phyloP scores from a whole-genome alignment of 2,113 vertebrate species.

The Neogobius melanostomus region DNA sequence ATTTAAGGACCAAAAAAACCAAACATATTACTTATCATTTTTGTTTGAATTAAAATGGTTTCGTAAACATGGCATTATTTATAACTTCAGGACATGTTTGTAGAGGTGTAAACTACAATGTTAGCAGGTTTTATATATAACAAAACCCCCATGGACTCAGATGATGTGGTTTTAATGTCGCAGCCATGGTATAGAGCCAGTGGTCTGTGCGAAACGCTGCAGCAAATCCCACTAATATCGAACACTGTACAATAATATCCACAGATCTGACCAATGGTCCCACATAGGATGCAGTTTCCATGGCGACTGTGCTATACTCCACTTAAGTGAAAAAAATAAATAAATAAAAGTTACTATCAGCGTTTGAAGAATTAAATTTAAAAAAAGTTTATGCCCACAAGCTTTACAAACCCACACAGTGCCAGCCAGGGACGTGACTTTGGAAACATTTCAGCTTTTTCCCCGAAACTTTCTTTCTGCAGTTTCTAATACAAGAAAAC shows the following conservation, averaged over 20 bases:
- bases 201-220: background rate
- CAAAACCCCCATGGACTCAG: background rate
- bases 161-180: background rate
- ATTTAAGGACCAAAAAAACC: no score
- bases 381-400: background rate
- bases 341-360: background rate
- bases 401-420: slow-evolving; percentile 4
- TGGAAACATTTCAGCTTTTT: background rate
- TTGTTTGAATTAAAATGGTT: no score
- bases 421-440: slow-evolving; percentile 1
- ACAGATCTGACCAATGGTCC: background rate
- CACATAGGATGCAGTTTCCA: slow-evolving; percentile 9
- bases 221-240: background rate
- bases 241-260: slow-evolving; percentile 4
- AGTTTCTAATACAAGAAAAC: background rate
- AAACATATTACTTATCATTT: no score
- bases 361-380: background rate
- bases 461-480: background rate
- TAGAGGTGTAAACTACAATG: no score
- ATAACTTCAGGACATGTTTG: no score
- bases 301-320: background rate
- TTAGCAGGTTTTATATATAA: no score
- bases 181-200: background rate
- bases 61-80: no score
- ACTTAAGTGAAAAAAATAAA: background rate